Evolutionary conservation across 2,797 vertebrate genomes (phyloP).

Genomic region (Strix occidentalis): DNA sequence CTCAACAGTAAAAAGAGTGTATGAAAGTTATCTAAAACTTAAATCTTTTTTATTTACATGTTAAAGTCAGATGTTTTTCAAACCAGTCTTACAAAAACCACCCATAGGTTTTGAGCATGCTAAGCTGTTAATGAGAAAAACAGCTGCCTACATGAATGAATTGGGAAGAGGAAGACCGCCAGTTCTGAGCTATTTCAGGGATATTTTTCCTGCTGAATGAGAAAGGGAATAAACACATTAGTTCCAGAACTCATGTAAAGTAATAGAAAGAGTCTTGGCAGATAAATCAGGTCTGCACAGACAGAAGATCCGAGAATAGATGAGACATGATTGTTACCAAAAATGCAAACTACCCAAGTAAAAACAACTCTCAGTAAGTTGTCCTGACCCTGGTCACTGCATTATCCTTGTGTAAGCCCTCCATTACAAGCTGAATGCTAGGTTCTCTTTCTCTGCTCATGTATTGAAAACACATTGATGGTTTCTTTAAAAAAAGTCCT

Average conservation of each 20-base stretch:
- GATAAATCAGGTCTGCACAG: not conserved
- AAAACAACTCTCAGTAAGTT: not conserved
- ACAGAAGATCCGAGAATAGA: not conserved
- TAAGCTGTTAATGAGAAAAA: not conserved
- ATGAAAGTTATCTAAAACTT: not conserved
- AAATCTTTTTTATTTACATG: not conserved
- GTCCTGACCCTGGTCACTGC: not conserved
- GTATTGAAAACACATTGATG: not conserved
- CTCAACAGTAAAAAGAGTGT: not conserved
- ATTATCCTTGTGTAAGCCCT: not conserved
- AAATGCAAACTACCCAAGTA: not conserved
- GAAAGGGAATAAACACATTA: not conserved
- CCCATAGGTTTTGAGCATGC: not conserved
- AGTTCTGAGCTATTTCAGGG: not conserved
- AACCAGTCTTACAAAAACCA: not conserved
- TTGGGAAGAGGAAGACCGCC: not conserved
- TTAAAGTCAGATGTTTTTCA: not conserved
- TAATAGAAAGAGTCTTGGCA: not conserved
- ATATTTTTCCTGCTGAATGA: not conserved
- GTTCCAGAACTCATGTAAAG: not conserved
- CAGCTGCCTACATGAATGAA: not conserved
- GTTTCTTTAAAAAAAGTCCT: not conserved
- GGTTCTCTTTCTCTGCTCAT: not conserved
- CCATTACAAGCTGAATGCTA: not conserved
- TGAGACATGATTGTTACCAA: not conserved